These are phyloP conservation scores for Oryzias celebensis DNA, from an alignment of 2,113 vertebrate genomes.

Conservation along the genomic window DNA sequence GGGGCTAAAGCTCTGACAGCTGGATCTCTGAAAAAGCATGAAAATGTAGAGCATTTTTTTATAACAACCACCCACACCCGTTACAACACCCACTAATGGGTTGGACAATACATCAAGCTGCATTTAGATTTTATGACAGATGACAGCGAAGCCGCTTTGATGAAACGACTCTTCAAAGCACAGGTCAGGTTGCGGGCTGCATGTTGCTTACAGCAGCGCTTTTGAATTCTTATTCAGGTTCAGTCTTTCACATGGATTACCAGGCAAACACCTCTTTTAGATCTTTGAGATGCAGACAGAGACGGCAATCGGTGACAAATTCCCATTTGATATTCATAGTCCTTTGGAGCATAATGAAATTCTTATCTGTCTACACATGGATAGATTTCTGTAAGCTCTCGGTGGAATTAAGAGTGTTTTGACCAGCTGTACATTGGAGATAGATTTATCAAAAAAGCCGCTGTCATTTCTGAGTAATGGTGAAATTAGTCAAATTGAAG, in stretches of 20 bases:
- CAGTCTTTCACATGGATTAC: constrained; percentile 19
- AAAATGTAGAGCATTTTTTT: too few relatives aligned
- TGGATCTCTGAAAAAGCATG: too few relatives aligned
- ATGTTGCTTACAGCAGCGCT: not conserved
- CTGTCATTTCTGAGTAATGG: constrained; percentile 34
- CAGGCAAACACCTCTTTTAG: constrained; percentile 27
- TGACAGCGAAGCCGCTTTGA: constrained; percentile 14
- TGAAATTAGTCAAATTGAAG: constrained; percentile 7
- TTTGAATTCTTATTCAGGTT: constrained; percentile 22
- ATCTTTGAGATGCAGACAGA: constrained; percentile 36
- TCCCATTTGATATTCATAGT: constrained; percentile 61
- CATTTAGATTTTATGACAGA: constrained; percentile 8
- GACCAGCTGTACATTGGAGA: constrained; percentile 49
- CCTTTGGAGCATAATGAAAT: constrained; percentile 68
- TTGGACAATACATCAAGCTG: constrained; percentile 2
- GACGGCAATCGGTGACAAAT: constrained; percentile 42
- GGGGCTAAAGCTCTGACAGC: too few relatives aligned
- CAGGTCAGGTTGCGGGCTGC: constrained; percentile 31
- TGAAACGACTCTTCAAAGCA: constrained; percentile 9
- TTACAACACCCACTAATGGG: too few relatives aligned
- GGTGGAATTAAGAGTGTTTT: constrained; percentile 38
- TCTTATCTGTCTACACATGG: constrained; percentile 63
- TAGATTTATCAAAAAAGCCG: constrained; percentile 45
- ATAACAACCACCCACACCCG: too few relatives aligned
- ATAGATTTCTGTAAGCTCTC: constrained; percentile 45